These are phyloP conservation scores for Ypsolopha sequella DNA, from an alignment of 2,888 invertebrate species.

Conservation along the genomic window DNA sequence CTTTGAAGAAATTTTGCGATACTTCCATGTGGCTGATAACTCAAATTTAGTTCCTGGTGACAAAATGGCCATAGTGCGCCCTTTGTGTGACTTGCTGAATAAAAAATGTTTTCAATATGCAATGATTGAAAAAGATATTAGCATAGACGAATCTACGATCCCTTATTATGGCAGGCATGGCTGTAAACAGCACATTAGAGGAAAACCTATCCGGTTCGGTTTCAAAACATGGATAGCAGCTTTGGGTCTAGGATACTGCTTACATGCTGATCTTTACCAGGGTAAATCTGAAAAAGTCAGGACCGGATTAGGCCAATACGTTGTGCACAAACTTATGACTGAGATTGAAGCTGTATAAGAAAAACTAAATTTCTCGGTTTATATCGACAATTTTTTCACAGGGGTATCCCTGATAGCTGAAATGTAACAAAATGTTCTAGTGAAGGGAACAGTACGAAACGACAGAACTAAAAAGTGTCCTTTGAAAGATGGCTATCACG, in stretches of 20 bases:
- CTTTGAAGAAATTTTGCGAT: slow-evolving; percentile 18
- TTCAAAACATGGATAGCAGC: slow-evolving; percentile 9
- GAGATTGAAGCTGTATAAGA: slow-evolving; percentile 1
- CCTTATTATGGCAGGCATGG: too few relatives aligned
- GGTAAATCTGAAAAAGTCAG: slow-evolving; percentile 5
- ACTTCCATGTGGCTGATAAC: slow-evolving; percentile 19
- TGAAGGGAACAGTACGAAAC: slow-evolving; percentile 2
- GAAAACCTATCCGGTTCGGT: slow-evolving; percentile 10
- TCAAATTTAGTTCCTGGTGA: neutral
- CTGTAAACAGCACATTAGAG: slow-evolving; percentile 8
- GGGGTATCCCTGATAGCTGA: slow-evolving; percentile 6
- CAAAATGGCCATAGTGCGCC: neutral
- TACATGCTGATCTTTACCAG: slow-evolving; percentile 3
- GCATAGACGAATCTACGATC: too few relatives aligned
- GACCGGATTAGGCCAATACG: slow-evolving; percentile 3
- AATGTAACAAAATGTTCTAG: neutral
- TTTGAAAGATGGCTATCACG: slow-evolving; percentile 1
- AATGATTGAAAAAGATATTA: too few relatives aligned
- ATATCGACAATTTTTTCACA: slow-evolving; percentile 2
- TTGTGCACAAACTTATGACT: neutral
- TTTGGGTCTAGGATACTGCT: neutral
- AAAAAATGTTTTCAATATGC: too few relatives aligned
- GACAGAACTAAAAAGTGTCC: slow-evolving; percentile 3
- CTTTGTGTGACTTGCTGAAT: too few relatives aligned
- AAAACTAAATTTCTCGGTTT: slow-evolving; percentile 2